A percentile compares a stretch with the other conserved stretches of the same genome.
These are phyloP conservation scores for Puma concolor DNA, from an alignment of 2,113 vertebrate species.

Conservation along the genomic window DNA sequence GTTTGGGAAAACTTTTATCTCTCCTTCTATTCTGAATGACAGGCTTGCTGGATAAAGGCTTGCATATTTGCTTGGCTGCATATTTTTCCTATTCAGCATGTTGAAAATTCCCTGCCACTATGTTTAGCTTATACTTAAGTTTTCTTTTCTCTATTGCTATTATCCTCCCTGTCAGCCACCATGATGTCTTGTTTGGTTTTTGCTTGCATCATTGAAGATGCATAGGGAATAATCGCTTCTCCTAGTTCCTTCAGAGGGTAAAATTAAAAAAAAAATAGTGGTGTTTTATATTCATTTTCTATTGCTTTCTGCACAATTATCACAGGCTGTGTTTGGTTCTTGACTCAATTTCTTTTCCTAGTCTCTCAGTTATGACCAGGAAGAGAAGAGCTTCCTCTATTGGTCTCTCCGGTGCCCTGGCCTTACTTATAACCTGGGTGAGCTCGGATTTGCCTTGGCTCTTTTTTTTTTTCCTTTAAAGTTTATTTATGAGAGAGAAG, in stretches of 20 bases:
- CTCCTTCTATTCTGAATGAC: no score
- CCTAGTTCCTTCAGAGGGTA: neutral
- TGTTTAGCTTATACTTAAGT: neutral
- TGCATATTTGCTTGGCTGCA: no score
- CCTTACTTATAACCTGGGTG: neutral
- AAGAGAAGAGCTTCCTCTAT: neutral
- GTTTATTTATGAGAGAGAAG: no score
- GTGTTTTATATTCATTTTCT: neutral
- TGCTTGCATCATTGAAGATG: neutral
- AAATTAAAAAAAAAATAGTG: neutral
- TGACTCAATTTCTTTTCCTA: neutral
- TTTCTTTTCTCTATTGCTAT: neutral
- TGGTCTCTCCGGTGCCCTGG: neutral
- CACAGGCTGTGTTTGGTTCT: neutral
- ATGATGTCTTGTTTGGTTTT: conserved; percentile 8
- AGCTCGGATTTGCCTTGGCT: neutral
- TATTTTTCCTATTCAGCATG: no score
- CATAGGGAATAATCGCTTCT: neutral
- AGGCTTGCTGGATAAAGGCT: no score
- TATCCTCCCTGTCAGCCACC: neutral
- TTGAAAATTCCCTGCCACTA: no score
- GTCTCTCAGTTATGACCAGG: neutral
- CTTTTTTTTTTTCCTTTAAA: no score
- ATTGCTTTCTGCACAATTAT: neutral
- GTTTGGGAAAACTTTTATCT: no score